Percentiles rank a stretch among this genome's conserved stretches.
Evolutionary conservation across 2,797 vertebrate species (phyloP).

Genomic region (Macropodus opercularis): DNA sequence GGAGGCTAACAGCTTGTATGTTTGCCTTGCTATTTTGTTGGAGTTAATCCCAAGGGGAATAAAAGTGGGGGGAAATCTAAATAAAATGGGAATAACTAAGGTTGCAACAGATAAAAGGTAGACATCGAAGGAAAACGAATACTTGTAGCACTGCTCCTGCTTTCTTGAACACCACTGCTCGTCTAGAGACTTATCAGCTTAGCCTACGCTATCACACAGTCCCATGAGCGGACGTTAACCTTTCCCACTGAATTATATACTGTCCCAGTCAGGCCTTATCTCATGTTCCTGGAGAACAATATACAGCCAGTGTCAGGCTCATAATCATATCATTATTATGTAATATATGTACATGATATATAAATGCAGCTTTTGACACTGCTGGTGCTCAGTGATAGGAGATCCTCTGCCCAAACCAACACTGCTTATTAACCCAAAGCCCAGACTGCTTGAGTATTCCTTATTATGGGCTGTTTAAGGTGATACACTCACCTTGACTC

Average conservation of each 20-base stretch:
- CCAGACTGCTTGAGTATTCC: slow-evolving; percentile 33
- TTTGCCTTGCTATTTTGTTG: slow-evolving; percentile 20
- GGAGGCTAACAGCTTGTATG: slow-evolving; percentile 16
- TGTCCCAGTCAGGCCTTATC: slow-evolving; percentile 61
- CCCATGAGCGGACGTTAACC: slow-evolving; percentile 60
- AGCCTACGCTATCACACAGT: slow-evolving; percentile 53
- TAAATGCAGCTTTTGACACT: slow-evolving; percentile 39
- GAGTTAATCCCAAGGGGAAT: not conserved
- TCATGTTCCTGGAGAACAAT: slow-evolving; percentile 52
- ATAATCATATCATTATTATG: slow-evolving; percentile 59
- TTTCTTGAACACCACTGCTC: slow-evolving; percentile 23
- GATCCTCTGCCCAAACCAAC: slow-evolving; percentile 50
- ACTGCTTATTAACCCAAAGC: slow-evolving; percentile 53
- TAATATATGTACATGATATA: slow-evolving; percentile 56
- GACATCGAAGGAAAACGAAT: slow-evolving; percentile 7
- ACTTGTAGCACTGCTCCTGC: slow-evolving; percentile 4
- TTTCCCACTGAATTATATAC: slow-evolving; percentile 54
- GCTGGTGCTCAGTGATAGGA: slow-evolving; percentile 64
- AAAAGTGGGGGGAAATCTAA: slow-evolving; percentile 19
- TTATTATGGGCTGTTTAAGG: slow-evolving; percentile 43
- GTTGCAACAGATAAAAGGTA: slow-evolving; percentile 21
- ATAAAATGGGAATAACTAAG: slow-evolving; percentile 21
- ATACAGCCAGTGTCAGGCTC: slow-evolving; percentile 52
- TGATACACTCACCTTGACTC: slow-evolving; percentile 60
- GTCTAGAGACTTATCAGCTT: slow-evolving; percentile 49